Evolutionary conservation across 2,888 invertebrate genomes (phyloP).

Genomic region (Tachina fera): DNA sequence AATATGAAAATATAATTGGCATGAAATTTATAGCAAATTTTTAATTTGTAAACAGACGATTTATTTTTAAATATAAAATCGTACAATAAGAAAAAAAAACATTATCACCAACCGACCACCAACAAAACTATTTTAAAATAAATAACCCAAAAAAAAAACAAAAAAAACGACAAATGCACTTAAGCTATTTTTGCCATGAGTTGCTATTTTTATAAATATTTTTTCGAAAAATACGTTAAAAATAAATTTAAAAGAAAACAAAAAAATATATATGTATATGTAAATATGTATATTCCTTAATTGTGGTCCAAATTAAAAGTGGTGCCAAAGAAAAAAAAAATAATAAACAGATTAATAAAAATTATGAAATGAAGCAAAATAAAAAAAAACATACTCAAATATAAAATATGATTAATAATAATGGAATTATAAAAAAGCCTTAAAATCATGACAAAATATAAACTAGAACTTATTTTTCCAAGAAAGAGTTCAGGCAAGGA

Average conservation of each 20-base stretch:
- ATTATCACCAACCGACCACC: not conserved
- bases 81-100: not conserved
- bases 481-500: no score
- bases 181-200: slow-evolving; percentile 38
- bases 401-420: not conserved
- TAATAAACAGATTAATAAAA: no score
- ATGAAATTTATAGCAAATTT: slow-evolving; percentile 38
- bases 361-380: not conserved
- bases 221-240: slow-evolving; percentile 41
- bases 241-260: not conserved
- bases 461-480: no score
- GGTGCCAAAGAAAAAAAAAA: not conserved
- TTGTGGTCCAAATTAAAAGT: slow-evolving; percentile 9
- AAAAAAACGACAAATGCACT: slow-evolving; percentile 8
- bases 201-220: slow-evolving; percentile 36
- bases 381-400: not conserved
- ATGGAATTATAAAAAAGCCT: no score
- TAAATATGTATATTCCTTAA: not conserved
- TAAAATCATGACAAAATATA: no score
- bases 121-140: slow-evolving; percentile 2
- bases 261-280: not conserved
- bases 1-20: slow-evolving; percentile 23
- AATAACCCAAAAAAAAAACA: not conserved
- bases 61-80: slow-evolving; percentile 50
- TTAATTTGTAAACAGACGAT: slow-evolving; percentile 41